phyloP scores from a whole-genome alignment of 2,797 vertebrate genomes.

The Heliangelus exortis region DNA sequence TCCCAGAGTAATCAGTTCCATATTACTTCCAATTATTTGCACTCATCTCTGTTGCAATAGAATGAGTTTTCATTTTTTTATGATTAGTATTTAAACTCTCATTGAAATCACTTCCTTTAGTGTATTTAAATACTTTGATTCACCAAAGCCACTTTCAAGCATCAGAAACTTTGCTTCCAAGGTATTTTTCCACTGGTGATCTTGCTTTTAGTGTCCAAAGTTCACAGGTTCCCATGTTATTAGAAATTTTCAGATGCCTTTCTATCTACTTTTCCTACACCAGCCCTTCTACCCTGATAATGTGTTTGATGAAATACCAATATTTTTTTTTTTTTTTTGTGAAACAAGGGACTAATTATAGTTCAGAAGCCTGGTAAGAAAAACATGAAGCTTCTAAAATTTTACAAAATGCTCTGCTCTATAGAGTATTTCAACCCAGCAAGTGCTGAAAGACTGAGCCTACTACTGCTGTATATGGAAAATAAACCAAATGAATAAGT shows the following conservation, averaged over 20 bases:
- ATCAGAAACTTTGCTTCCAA: background rate
- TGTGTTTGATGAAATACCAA: background rate
- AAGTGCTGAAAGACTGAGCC: background rate
- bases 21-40: background rate
- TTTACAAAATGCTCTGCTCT: background rate
- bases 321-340: background rate
- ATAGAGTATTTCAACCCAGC: background rate
- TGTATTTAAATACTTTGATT: background rate
- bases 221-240: background rate
- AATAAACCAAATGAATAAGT: background rate
- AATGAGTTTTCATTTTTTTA: background rate
- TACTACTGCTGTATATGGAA: background rate
- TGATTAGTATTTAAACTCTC: background rate
- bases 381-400: background rate
- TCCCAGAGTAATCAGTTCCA: background rate
- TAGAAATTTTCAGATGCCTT: background rate
- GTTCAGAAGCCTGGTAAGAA: background rate
- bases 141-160: background rate
- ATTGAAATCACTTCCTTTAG: background rate
- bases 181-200: background rate
- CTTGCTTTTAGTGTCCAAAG: background rate
- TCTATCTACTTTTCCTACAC: background rate
- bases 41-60: background rate
- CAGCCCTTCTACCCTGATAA: rapidly evolving
- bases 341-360: background rate